phyloP scores from a whole-genome alignment of 2,888 invertebrate genomes.

The Cancer borealis region DNA sequence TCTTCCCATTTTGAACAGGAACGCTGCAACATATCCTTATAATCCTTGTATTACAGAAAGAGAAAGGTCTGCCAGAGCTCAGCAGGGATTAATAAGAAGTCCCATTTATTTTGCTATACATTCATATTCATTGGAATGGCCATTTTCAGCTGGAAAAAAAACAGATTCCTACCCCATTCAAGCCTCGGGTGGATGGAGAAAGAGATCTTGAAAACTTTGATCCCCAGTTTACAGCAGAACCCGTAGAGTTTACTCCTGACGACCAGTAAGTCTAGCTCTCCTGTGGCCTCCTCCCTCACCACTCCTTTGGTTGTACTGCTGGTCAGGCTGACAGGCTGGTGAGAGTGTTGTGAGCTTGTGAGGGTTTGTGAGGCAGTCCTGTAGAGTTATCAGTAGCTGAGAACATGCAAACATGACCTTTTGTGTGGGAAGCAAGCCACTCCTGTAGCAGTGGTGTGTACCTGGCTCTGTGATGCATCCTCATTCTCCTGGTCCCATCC shows the following conservation, averaged over 20 bases:
- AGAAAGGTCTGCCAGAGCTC: neutral
- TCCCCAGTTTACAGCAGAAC: conserved; percentile 81
- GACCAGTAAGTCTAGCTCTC: conserved; percentile 80
- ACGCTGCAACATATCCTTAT: neutral
- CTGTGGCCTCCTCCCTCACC: conserved; percentile 18
- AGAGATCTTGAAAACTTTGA: conserved; percentile 81
- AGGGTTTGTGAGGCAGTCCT: conserved; percentile 43
- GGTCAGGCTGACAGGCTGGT: conserved; percentile 56
- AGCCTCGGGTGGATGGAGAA: conserved; percentile 81
- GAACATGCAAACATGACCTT: neutral
- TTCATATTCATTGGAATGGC: conserved; percentile 36
- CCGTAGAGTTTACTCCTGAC: conserved; percentile 81
- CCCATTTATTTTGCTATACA: neutral
- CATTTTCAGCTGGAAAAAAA: conserved; percentile 80
- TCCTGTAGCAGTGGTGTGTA: conserved; percentile 10
- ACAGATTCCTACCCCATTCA: conserved; percentile 82
- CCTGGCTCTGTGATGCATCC: conserved; percentile 16
- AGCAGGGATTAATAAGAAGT: neutral
- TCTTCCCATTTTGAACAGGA: neutral
- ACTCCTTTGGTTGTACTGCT: conserved; percentile 37
- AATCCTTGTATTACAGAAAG: neutral
- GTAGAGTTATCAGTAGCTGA: conserved; percentile 31
- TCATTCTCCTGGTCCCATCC: neutral
- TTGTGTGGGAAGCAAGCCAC: conserved; percentile 39
- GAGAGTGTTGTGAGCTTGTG: conserved; percentile 31